These are phyloP conservation scores for Corella eumyota DNA, from an alignment of 23 tunicate genomes.

Conservation along the genomic window DNA sequence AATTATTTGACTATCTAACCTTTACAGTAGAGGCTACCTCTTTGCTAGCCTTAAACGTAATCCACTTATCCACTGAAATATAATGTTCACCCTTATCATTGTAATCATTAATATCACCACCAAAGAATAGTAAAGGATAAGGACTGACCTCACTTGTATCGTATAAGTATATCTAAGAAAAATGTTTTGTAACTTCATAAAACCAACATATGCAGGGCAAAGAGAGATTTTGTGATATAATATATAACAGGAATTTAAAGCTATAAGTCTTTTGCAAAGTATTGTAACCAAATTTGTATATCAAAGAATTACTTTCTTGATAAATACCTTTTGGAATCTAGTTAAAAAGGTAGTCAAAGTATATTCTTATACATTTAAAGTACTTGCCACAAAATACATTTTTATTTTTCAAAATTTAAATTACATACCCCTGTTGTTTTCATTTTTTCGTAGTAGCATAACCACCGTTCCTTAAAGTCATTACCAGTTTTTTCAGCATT, in stretches of 20 bases:
- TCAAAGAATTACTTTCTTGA: too few species aligned
- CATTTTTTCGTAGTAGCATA: slow-evolving; percentile 79
- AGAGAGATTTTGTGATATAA: too few species aligned
- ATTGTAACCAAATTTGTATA: too few species aligned
- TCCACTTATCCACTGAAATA: slow-evolving; percentile 77
- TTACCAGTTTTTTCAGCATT: slow-evolving; percentile 15
- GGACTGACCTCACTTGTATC: slow-evolving; percentile 71
- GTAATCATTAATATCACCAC: slow-evolving; percentile 45
- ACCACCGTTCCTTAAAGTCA: slow-evolving; percentile 47
- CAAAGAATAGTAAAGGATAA: slow-evolving; percentile 64
- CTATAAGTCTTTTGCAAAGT: too few species aligned
- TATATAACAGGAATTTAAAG: too few species aligned
- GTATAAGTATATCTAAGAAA: slow-evolving; percentile 22
- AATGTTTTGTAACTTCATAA: not conserved
- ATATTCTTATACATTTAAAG: too few species aligned
- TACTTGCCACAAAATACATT: too few species aligned
- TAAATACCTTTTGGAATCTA: too few species aligned
- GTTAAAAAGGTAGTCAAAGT: too few species aligned
- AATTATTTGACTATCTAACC: too few species aligned
- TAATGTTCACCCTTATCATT: slow-evolving; percentile 24
- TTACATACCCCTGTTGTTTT: slow-evolving; percentile 29
- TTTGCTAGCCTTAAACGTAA: slow-evolving; percentile 39
- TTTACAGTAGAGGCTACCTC: slow-evolving; percentile 43
- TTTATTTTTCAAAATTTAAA: too few species aligned
- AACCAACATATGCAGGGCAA: too few species aligned